A percentile compares a stretch with the other conserved stretches of the same genome.
phyloP scores from a whole-genome alignment of 2,888 invertebrate genomes.

The Drosophila formosana region DNA sequence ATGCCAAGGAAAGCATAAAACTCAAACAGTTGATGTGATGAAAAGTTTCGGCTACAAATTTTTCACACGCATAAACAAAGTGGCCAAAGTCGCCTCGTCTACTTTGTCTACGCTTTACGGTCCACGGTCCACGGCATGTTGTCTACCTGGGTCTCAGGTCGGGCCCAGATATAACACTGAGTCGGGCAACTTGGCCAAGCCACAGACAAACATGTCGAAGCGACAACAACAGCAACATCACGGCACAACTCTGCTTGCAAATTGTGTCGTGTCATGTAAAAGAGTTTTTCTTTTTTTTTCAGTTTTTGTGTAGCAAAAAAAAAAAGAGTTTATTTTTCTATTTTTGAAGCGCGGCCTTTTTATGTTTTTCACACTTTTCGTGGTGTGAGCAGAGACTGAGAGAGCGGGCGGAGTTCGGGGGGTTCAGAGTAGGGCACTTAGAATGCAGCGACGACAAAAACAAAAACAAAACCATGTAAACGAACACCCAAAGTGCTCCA shows the following conservation, averaged over 20 bases:
- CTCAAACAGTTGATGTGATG: constrained; percentile 55
- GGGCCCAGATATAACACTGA: constrained; percentile 28
- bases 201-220: constrained; percentile 78
- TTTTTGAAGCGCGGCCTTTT: constrained; percentile 73
- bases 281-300: constrained; percentile 42
- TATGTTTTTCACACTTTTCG: constrained; percentile 75
- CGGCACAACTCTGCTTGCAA: constrained; percentile 65
- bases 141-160: constrained; percentile 41
- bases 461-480: constrained; percentile 58
- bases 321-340: constrained; percentile 48
- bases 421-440: constrained; percentile 45
- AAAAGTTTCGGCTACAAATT: constrained; percentile 63
- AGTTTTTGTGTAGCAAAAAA: constrained; percentile 39
- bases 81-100: constrained; percentile 34
- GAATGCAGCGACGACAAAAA: constrained; percentile 40
- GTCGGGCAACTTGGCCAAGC: constrained; percentile 60
- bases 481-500: constrained; percentile 72
- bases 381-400: neutral
- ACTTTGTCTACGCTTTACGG: constrained; percentile 28
- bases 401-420: neutral
- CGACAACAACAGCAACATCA: constrained; percentile 38
- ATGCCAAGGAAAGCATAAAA: constrained; percentile 35
- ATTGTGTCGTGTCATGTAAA: constrained; percentile 80
- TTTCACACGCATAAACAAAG: constrained; percentile 76
- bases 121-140: constrained; percentile 8